Base-by-base conservation (phyloP, 2,797 vertebrate genomes). In the Spinibarbus caldwelli region DNA sequence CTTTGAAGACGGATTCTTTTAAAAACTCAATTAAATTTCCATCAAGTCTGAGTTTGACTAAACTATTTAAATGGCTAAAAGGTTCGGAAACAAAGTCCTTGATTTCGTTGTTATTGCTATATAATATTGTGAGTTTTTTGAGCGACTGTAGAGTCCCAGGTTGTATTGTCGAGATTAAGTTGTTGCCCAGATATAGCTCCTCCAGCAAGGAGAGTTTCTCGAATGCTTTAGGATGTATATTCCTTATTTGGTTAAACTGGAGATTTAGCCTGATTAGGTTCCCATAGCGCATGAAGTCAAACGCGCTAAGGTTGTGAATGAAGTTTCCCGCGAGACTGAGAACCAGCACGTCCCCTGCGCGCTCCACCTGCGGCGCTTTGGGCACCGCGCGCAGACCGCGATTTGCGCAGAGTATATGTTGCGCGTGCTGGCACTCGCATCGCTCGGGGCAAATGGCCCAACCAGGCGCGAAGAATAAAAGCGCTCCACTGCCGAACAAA, bases 271-370 rank as follows among this genome's bases (percentile, higher is more conserved):
- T 93, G 82, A 95, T 92, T 31, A 99, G 94, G 89, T 95, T 94
- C 14, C 92, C 92, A 89, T 97, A 95, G 82, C 94, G 94, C 45
- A 93, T 89, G 89, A 99, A 97, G 93, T 98, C 97, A 19, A 94
- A 93, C 57, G 95, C 96, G 0, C 96, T 97, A 93, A 99, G 93
- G 91, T 97, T 98, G 45, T 91, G 70, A 31, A 99, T 98, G 90
- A 98, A 98, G 92, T 99, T 99, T 3, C 98, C 98, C 4, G 97
- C 97, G 0, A 99, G 95, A 91, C 96, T 98, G 92, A 97, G 96
- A 83, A 97, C 96, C 85, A 95, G 95, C 89, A 97, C 91, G 43
- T 96, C 95, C 85, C 94, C 94, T 5, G 95, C 93, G 36, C 59
- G 49, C 29, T 84, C 86, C 23, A 41, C 83, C 75, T 91, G 91